A percentile compares a stretch with the other conserved stretches of the same genome.
Conservation (phyloP, 2,113 vertebrate genomes). For the Tenrec ecaudatus region DNA sequence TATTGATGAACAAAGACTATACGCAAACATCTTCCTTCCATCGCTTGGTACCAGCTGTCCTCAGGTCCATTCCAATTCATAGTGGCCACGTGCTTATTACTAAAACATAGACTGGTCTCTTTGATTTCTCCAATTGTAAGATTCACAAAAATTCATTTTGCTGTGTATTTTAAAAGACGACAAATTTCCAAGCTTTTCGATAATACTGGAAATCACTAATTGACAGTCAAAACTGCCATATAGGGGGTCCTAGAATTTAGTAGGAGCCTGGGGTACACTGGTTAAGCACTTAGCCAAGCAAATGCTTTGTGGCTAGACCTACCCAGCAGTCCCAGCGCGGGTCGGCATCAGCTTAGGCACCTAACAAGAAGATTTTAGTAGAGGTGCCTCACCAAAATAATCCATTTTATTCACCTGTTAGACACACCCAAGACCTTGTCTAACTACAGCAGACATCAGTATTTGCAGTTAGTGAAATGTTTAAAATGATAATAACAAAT, state of each 20-base stretch:
- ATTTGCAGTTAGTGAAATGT: background rate
- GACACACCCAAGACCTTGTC: background rate
- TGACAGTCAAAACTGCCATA: conserved; percentile 18
- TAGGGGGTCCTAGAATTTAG: background rate
- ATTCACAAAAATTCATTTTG: conserved; percentile 21
- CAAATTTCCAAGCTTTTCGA: conserved; percentile 47
- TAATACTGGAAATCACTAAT: background rate
- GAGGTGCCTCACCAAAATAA: conserved; percentile 6
- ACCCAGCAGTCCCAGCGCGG: background rate
- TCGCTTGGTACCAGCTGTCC: background rate
- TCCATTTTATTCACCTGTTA: background rate
- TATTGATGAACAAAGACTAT: background rate
- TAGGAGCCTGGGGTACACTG: background rate
- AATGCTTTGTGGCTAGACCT: background rate
- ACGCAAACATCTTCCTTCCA: background rate
- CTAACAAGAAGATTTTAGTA: background rate
- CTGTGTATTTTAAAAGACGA: background rate
- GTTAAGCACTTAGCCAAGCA: background rate
- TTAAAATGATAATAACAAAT: conserved; percentile 3
- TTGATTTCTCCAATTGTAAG: background rate
- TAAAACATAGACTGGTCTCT: background rate
- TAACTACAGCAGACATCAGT: background rate
- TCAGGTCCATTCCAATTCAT: background rate
- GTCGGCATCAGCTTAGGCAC: background rate
- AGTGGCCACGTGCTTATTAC: background rate